A percentile compares a stretch with the other conserved stretches of the same genome.
Evolutionary conservation across 2,888 invertebrate species (phyloP).

Genomic region (Linhomoeus sp.): DNA sequence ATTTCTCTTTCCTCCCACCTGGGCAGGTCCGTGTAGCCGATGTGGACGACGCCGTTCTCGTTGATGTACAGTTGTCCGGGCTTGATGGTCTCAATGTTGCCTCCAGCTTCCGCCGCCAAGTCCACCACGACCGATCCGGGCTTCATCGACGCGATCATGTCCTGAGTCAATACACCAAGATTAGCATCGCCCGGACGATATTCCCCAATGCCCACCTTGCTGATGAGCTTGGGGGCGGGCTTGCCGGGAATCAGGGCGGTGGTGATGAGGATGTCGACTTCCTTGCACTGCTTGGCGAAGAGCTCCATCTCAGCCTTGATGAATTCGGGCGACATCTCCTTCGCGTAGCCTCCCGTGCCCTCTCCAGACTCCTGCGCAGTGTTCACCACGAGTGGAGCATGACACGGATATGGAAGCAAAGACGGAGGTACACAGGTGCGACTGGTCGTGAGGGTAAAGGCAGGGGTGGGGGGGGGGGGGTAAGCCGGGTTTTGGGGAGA

Average conservation of each 20-base stretch:
- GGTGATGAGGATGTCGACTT: constrained; percentile 66
- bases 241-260: constrained; percentile 73
- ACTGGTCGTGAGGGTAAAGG: too few species aligned
- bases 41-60: constrained; percentile 58
- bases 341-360: constrained; percentile 54
- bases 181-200: too few species aligned
- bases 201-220: too few species aligned
- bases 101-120: constrained; percentile 67
- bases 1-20: too few species aligned
- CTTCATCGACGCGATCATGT: constrained; percentile 56
- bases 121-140: constrained; percentile 74
- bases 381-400: too few species aligned
- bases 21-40: constrained; percentile 64
- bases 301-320: constrained; percentile 63
- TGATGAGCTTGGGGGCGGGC: constrained; percentile 55
- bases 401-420: too few species aligned
- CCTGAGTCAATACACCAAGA: too few species aligned
- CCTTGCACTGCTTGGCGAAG: constrained; percentile 62
- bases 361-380: constrained; percentile 39
- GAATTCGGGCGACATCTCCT: constrained; percentile 65
- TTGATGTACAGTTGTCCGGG: constrained; percentile 53
- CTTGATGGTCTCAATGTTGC: constrained; percentile 51
- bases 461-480: too few species aligned
- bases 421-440: too few species aligned
- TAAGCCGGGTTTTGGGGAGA: too few species aligned